Evolutionary conservation across 2,797 vertebrate species (phyloP).

Genomic region (Morus bassanus): DNA sequence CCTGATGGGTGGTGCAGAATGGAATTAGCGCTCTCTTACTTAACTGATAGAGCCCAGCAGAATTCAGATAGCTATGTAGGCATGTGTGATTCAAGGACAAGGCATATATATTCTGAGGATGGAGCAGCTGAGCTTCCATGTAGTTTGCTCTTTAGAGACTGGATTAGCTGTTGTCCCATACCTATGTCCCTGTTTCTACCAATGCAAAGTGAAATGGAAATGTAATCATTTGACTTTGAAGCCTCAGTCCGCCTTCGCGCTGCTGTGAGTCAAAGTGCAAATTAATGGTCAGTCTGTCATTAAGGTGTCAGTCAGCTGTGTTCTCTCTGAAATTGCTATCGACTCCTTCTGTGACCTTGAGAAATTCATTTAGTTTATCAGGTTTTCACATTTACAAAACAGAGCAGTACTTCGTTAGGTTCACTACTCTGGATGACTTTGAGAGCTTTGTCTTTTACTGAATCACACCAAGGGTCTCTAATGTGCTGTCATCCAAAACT

Average conservation of each 20-base stretch:
- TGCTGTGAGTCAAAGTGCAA: neutral
- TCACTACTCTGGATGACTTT: neutral
- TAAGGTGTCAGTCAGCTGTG: neutral
- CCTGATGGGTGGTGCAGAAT: neutral
- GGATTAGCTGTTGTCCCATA: neutral
- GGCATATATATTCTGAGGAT: neutral
- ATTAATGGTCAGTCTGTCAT: neutral
- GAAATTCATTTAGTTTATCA: neutral
- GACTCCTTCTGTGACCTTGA: neutral
- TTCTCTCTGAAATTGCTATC: neutral
- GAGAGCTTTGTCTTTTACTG: neutral
- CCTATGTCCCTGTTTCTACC: neutral
- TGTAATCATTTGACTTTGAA: neutral
- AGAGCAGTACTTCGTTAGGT: neutral
- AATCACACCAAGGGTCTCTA: neutral
- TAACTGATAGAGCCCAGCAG: neutral
- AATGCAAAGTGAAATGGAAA: neutral
- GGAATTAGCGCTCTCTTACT: neutral
- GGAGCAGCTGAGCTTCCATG: neutral
- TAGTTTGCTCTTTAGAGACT: neutral
- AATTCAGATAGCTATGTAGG: neutral
- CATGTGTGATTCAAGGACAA: neutral
- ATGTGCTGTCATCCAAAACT: rapidly evolving
- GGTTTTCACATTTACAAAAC: neutral
- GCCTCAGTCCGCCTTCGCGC: rapidly evolving